Percentiles rank a stretch among this genome's conserved stretches.
These are phyloP conservation scores for Podabrus alpinus DNA, from an alignment of 2,888 invertebrate genomes.

Conservation along the genomic window DNA sequence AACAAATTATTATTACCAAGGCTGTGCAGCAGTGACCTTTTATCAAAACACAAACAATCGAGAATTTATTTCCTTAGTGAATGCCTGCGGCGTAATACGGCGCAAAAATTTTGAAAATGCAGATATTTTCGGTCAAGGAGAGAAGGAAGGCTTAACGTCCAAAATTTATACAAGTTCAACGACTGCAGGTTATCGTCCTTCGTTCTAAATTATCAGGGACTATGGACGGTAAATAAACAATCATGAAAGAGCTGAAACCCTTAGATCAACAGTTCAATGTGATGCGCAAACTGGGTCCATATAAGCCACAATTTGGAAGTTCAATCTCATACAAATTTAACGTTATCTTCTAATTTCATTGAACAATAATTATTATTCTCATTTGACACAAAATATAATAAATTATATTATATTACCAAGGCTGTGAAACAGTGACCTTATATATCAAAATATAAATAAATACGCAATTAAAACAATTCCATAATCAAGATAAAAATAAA, in stretches of 20 bases:
- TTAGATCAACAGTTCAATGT: not conserved
- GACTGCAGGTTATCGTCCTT: not conserved
- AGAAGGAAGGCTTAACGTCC: not conserved
- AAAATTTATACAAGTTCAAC: not conserved
- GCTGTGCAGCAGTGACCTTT: constrained; percentile 9
- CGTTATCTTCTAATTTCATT: not conserved
- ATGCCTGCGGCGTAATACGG: not conserved
- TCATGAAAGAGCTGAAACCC: not conserved
- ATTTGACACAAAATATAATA: not conserved
- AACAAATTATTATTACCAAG: constrained; percentile 8
- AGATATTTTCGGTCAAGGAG: not conserved
- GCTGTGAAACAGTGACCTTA: not conserved
- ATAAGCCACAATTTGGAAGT: not conserved
- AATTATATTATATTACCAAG: not conserved
- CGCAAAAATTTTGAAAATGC: not conserved
- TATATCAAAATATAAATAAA: not conserved
- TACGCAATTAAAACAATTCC: not conserved
- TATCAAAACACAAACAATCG: constrained; percentile 15
- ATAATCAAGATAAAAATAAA: not conserved
- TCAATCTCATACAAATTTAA: not conserved
- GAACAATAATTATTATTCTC: not conserved
- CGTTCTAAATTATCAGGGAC: not conserved
- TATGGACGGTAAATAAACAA: not conserved
- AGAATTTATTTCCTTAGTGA: not conserved
- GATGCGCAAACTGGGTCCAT: not conserved